Base-by-base conservation (phyloP, 2,888 invertebrate species). In the Eupithecia pulchellata region DNA sequence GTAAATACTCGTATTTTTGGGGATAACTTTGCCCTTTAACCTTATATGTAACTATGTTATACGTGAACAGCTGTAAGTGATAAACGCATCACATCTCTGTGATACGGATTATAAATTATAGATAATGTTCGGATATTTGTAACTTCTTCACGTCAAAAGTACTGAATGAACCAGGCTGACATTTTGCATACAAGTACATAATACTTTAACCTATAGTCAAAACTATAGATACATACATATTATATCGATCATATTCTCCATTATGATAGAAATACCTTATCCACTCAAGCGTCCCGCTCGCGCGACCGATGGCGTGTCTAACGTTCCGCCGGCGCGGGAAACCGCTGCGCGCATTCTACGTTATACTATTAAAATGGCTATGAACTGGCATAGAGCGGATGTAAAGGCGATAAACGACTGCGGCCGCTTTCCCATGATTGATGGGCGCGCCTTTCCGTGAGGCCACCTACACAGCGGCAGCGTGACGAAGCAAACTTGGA, bases 341-440 rank as follows among this genome's bases (percentile, higher is more conserved):
- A n/a, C n/a, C n/a, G n/a, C n/a, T n/a, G n/a, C n/a, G n/a, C n/a
- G n/a, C n/a, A n/a, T n/a, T n/a, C n/a, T 20, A 20, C 25, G 52
- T 52, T 52, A 25, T 52, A 25, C 25, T 52, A 52, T 52, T 25
- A 25, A 25, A 52, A 52, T 25, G 20, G 27, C 73, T 62, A 68
- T 68, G 73, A 73, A 74, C 69, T 64, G 34, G 17, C 25, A 47
- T 62, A 57, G 25, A 57, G 68, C 55, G 66, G 64, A 65, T 69
- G 65, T 69, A 67, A 67, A 62, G 69, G 73, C 77, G 75, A 74
- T 77, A 77, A 77, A 64, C 71, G 74, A 65, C 30, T 68, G 67
- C 73, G 64, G 71, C 72, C 72, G 66, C 66, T 63, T 9, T 68
- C 65, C 55, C 25, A 75, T 77, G 77, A 77, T 77, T 73, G 76